Base-by-base conservation (phyloP, 2,888 invertebrate genomes). In the Clepsis dumicolana region DNA sequence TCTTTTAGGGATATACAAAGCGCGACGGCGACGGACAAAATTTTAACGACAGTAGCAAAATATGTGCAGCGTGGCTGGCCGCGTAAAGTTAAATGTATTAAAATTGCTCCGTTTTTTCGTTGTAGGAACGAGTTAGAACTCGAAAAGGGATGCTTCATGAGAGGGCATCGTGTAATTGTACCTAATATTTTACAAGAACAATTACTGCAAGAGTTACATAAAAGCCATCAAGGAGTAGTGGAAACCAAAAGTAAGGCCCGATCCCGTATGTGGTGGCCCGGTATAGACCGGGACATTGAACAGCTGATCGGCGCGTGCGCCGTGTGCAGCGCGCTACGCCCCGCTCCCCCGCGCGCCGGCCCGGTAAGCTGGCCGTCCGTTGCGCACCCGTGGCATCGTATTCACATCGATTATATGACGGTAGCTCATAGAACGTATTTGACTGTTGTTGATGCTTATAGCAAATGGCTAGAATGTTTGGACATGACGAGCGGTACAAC, bases 401-500 rank as follows among this genome's bases (percentile, higher is more conserved):
- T 60, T 18, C 48, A 60, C 29, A 44, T 60, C 2, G 48, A 60
- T 14, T 60, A 60, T 29, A 60, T 60, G 60, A 12, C 29, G 8
- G 29, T 48, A 12, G 44, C 48, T 4, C 60, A 60, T 25, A 60
- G 29, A 29, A 29, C 29, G 48, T 48, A 60, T 60, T 60, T 60
- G 48, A 48, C 48, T 29, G 60, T n/a, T n/a, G n/a, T n/a, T n/a
- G n/a, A n/a, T n/a, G n/a, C n/a, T n/a, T n/a, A n/a, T n/a, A n/a
- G n/a, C 29, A 60, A 61, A 21, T 61, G 50, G 61, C 50, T 61
- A 18, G 61, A 50, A 61, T 61, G 61, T 50, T 14, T 61, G 14
- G 32, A 61, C 27, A 61, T 50, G 61, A 12, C 32, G 12, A 21
- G 29, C 32, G 21, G 61, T 50, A 50, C 50, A 21, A 61, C 50